These are phyloP conservation scores for Malurus alboscapulatus DNA, from an alignment of 2,113 vertebrate species.

Conservation along the genomic window DNA sequence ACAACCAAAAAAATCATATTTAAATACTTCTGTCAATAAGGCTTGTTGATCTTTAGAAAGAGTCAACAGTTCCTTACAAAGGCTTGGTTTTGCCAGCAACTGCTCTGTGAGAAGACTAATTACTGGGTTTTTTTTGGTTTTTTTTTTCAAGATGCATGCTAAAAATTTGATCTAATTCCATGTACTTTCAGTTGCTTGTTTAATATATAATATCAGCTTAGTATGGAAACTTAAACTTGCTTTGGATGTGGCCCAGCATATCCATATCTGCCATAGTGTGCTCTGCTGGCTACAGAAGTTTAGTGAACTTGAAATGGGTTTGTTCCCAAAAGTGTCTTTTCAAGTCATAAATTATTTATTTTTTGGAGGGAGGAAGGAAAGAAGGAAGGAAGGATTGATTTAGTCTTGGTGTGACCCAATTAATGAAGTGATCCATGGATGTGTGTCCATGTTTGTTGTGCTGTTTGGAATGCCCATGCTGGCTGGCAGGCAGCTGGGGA, in stretches of 20 bases:
- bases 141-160: background rate
- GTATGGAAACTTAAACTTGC: background rate
- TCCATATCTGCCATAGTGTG: background rate
- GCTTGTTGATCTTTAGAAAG: background rate
- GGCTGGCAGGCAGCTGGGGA: background rate
- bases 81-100: background rate
- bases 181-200: background rate
- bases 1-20: background rate
- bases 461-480: fast-evolving
- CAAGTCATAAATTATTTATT: background rate
- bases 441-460: background rate
- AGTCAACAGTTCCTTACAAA: background rate
- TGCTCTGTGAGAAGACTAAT: background rate
- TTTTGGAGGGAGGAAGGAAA: fast-evolving
- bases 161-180: background rate
- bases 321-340: background rate
- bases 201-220: background rate
- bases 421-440: background rate
- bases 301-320: background rate
- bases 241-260: background rate
- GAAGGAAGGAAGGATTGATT: background rate
- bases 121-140: fast-evolving
- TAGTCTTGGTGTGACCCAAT: background rate
- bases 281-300: background rate
- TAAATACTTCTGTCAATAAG: background rate